Conservation (phyloP, 2,113 vertebrate species). For the Melanostigma gelatinosum region DNA sequence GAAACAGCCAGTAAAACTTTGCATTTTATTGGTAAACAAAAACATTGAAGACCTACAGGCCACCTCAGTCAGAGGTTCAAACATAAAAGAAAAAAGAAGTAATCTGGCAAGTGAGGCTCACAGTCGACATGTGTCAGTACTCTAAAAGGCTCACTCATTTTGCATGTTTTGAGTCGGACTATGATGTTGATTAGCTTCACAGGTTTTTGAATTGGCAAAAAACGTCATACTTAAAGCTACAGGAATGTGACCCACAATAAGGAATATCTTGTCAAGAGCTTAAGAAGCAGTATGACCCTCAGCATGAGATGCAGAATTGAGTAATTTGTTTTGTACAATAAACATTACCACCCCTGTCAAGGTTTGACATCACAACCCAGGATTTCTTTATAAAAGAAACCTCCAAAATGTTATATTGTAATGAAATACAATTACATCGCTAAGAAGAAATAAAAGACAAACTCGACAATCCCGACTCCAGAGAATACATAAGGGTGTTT, state of each 20-base stretch:
- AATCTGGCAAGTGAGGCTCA: conserved; percentile 31
- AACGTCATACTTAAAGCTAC: conserved; percentile 27
- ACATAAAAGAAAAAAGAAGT: conserved; percentile 37
- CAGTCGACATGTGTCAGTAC: conserved; percentile 36
- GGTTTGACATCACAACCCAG: conserved; percentile 12
- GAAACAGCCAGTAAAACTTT: conserved; percentile 50
- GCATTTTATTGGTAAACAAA: conserved; percentile 69
- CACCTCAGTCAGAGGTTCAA: conserved; percentile 40
- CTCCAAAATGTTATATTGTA: conserved; percentile 22
- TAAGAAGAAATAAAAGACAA: neutral
- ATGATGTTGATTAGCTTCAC: conserved; percentile 40
- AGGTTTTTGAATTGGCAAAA: conserved; percentile 52
- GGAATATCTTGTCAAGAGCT: neutral
- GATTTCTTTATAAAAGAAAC: conserved; percentile 59
- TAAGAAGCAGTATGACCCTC: neutral
- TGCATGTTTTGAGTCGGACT: conserved; percentile 15
- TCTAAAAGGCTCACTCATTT: conserved; percentile 40
- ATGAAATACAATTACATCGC: neutral
- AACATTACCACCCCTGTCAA: conserved; percentile 4
- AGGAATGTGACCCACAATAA: conserved; percentile 26
- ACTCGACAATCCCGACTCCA: neutral
- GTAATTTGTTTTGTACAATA: conserved; percentile 17
- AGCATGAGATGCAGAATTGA: conserved; percentile 15
- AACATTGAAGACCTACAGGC: conserved; percentile 46
- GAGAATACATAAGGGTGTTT: conserved; percentile 8